Evolutionary conservation across 2,797 vertebrate species (phyloP).

Genomic region (Carcharodon carcharias): DNA sequence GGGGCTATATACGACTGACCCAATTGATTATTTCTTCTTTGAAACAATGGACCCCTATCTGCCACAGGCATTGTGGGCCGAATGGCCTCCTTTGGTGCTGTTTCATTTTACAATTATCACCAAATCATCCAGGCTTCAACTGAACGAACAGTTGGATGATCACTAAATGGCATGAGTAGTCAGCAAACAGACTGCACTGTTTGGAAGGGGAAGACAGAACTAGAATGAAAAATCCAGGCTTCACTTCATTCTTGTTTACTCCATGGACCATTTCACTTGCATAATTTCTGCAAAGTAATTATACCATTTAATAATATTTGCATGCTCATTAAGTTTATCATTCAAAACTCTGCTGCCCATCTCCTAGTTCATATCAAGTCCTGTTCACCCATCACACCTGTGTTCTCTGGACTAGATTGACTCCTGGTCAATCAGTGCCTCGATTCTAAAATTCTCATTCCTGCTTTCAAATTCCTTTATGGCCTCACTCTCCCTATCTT

Average conservation of each 20-base stretch:
- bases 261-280: background rate
- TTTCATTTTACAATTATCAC: background rate
- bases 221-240: background rate
- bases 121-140: background rate
- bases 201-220: background rate
- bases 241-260: background rate
- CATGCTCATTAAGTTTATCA: background rate
- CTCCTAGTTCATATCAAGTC: background rate
- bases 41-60: background rate
- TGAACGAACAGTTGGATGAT: too few species aligned
- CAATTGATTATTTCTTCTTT: background rate
- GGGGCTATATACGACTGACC: background rate
- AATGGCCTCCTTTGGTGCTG: background rate
- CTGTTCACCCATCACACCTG: background rate
- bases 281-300: background rate
- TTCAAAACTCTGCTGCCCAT: background rate
- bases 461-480: background rate
- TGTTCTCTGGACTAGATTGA: background rate
- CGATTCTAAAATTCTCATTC: background rate
- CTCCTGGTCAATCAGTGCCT: background rate
- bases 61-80: background rate
- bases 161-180: background rate
- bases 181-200: background rate
- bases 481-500: background rate
- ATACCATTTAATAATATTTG: background rate